phyloP scores from a whole-genome alignment of 2,888 invertebrate genomes.

The Steinernema carpocapsae region DNA sequence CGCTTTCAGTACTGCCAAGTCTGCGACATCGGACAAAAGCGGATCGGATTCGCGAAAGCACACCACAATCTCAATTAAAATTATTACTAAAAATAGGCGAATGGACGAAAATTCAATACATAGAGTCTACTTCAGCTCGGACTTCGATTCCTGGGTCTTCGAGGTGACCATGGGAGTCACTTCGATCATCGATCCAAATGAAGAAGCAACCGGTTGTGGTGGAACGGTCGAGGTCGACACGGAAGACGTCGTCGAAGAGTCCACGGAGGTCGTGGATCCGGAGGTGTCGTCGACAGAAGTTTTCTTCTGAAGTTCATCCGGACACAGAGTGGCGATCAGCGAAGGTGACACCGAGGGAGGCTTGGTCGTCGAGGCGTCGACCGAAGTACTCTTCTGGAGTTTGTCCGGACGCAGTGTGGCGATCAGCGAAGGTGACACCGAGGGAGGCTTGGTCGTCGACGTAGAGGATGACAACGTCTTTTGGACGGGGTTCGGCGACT shows the following conservation, averaged over 20 bases:
- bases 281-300: not conserved
- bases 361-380: not conserved
- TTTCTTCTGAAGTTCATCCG: not conserved
- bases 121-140: too few relatives aligned
- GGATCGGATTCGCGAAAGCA: slow-evolving; percentile 1
- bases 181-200: too few relatives aligned
- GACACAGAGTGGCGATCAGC: not conserved
- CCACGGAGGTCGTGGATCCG: not conserved
- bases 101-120: too few relatives aligned
- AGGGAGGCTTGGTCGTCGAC: not conserved
- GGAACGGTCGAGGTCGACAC: too few relatives aligned
- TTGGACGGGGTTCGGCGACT: not conserved
- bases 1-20: slow-evolving; percentile 11
- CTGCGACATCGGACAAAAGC: slow-evolving; percentile 13
- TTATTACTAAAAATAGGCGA: not conserved
- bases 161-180: too few relatives aligned
- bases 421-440: not conserved
- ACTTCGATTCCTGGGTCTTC: too few relatives aligned
- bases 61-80: not conserved
- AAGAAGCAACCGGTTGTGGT: too few relatives aligned
- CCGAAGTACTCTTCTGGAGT: not conserved
- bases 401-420: not conserved
- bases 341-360: not conserved
- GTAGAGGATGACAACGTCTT: not conserved
- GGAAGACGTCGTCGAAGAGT: not conserved